These are phyloP conservation scores for Autographa gamma DNA, from an alignment of 2,888 invertebrate species.

Conservation along the genomic window DNA sequence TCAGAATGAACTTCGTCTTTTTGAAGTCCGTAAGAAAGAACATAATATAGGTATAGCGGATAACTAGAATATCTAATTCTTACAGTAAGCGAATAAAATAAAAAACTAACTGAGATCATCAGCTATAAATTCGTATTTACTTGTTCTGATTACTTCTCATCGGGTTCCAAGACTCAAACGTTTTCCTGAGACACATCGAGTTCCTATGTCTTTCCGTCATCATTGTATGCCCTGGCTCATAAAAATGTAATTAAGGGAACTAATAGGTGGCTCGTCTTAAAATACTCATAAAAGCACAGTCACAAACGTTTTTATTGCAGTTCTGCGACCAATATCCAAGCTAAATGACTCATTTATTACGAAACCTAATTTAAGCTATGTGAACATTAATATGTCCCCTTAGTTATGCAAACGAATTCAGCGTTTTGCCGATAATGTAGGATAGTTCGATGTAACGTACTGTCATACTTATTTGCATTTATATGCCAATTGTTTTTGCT, in stretches of 20 bases:
- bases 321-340: conserved; percentile 12
- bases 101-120: no score
- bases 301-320: conserved; percentile 27
- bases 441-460: conserved; percentile 20
- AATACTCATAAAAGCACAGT: conserved; percentile 15
- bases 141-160: no score
- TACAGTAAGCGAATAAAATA: no score
- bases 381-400: conserved; percentile 26
- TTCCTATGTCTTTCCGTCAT: no score
- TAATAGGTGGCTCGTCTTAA: not conserved
- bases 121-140: no score
- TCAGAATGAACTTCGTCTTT: no score
- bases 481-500: conserved; percentile 28
- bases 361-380: conserved; percentile 47
- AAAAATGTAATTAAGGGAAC: not conserved
- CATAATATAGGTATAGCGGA: no score
- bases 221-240: no score
- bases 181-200: no score
- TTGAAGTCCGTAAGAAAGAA: no score
- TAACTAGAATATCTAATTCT: no score
- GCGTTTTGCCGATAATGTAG: conserved; percentile 26
- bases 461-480: conserved; percentile 45
- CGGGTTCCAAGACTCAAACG: no score
- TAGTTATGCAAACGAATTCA: conserved; percentile 39
- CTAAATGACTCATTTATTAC: conserved; percentile 51